Percentiles rank a stretch among this genome's conserved stretches.
Conservation (phyloP, 2,888 invertebrate genomes). For the Alitta virens region DNA sequence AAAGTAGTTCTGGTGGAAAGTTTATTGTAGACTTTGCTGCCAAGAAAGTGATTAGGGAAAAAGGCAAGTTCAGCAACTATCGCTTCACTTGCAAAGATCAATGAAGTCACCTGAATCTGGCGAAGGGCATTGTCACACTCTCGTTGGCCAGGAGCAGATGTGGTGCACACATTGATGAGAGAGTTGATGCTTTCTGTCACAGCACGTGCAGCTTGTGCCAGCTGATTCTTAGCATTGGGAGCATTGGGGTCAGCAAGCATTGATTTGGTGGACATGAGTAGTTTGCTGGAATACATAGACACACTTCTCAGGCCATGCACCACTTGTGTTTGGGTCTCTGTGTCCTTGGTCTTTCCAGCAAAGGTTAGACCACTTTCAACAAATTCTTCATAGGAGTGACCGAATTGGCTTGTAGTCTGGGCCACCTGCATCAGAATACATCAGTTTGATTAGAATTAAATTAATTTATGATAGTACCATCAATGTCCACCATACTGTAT, state of each 20-base stretch:
- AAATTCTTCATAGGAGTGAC: constrained; percentile 72
- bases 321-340: constrained; percentile 74
- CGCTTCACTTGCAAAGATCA: too few relatives aligned
- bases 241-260: constrained; percentile 85
- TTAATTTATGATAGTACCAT: too few relatives aligned
- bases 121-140: constrained; percentile 95
- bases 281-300: constrained; percentile 80
- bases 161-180: constrained; percentile 77
- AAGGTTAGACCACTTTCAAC: constrained; percentile 61
- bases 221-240: constrained; percentile 85
- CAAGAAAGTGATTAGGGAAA: too few relatives aligned
- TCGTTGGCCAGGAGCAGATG: constrained; percentile 90
- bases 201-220: constrained; percentile 81
- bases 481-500: too few relatives aligned
- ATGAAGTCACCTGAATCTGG: constrained; percentile 69
- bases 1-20: too few relatives aligned
- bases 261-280: constrained; percentile 83
- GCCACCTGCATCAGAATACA: constrained; percentile 61
- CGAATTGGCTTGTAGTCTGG: constrained; percentile 72
- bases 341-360: constrained; percentile 62
- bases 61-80: too few relatives aligned
- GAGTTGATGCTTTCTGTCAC: constrained; percentile 92
- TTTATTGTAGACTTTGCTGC: too few relatives aligned
- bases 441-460: too few relatives aligned
- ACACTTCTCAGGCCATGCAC: constrained; percentile 83